Conservation (phyloP, 1,140 invertebrate species). For the Anthonomus grandis region DNA sequence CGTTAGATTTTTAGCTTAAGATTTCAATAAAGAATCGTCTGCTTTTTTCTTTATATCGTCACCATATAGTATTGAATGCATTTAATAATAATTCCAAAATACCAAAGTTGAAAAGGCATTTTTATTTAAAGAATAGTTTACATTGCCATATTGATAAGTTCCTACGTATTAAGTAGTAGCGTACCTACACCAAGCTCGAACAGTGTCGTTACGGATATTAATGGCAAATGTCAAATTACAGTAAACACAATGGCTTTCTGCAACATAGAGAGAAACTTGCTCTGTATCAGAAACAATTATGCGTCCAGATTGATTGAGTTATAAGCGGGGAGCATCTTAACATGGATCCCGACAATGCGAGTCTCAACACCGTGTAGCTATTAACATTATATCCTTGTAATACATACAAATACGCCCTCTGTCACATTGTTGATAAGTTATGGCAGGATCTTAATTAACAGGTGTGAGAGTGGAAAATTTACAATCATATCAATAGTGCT, state of each 20-base stretch:
- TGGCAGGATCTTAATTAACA: conserved; percentile 11
- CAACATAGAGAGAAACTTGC: conserved; percentile 12
- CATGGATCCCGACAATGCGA: not conserved
- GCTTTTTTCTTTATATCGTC: too few species aligned
- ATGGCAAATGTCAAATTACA: not conserved
- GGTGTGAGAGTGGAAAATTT: too few species aligned
- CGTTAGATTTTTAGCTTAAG: too few species aligned
- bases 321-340: conserved; percentile 9
- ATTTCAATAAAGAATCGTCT: too few species aligned
- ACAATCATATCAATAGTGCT: too few species aligned
- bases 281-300: conserved; percentile 2
- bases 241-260: not conserved
- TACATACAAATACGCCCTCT: conserved; percentile 6
- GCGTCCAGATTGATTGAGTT: conserved; percentile 5
- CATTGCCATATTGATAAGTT: too few species aligned
- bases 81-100: too few species aligned
- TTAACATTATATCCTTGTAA: conserved; percentile 11
- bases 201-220: not conserved
- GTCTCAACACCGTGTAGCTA: not conserved
- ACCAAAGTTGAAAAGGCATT: too few species aligned
- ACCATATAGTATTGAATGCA: too few species aligned
- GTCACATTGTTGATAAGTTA: conserved; percentile 8
- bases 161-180: too few species aligned
- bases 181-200: too few species aligned
- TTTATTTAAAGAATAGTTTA: too few species aligned